Percentiles rank a stretch among this genome's conserved stretches.
phyloP scores from a whole-genome alignment of 2,888 invertebrate species.

The Agrilus mali region DNA sequence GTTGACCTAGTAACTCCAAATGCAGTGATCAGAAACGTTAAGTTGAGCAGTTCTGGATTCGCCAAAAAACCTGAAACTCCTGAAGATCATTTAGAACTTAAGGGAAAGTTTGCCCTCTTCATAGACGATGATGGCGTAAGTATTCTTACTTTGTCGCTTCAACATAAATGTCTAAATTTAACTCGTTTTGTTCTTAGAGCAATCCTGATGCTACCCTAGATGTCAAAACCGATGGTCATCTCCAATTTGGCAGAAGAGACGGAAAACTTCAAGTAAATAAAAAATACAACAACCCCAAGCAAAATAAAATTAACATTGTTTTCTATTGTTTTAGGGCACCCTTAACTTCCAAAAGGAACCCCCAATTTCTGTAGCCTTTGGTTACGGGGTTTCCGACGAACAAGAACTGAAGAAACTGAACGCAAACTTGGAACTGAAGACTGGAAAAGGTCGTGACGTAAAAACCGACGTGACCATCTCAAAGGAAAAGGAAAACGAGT shows the following conservation, averaged over 20 bases:
- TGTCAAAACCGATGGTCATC: constrained; percentile 48
- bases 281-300: too few relatives aligned
- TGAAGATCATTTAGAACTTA: constrained; percentile 16
- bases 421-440: constrained; percentile 21
- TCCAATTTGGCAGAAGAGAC: constrained; percentile 51
- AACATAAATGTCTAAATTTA: too few relatives aligned
- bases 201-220: constrained; percentile 45
- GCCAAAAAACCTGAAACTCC: constrained; percentile 20
- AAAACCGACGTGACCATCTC: constrained; percentile 28
- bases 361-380: constrained; percentile 32
- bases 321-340: constrained; percentile 17
- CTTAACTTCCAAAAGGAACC: constrained; percentile 32
- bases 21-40: constrained; percentile 45
- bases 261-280: constrained; percentile 40
- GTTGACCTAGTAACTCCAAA: constrained; percentile 42
- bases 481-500: constrained; percentile 29
- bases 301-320: background rate
- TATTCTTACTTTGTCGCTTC: background rate
- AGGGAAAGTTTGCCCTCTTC: constrained; percentile 18
- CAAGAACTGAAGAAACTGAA: constrained; percentile 18
- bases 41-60: constrained; percentile 32
- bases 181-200: constrained; percentile 2
- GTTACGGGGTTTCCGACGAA: constrained; percentile 18
- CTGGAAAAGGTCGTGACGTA: constrained; percentile 30
- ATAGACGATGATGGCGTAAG: constrained; percentile 19